A percentile compares a stretch with the other conserved stretches of the same genome.
These are phyloP conservation scores for Zosterops japonicus DNA, from an alignment of 2,113 vertebrate genomes.

Conservation along the genomic window DNA sequence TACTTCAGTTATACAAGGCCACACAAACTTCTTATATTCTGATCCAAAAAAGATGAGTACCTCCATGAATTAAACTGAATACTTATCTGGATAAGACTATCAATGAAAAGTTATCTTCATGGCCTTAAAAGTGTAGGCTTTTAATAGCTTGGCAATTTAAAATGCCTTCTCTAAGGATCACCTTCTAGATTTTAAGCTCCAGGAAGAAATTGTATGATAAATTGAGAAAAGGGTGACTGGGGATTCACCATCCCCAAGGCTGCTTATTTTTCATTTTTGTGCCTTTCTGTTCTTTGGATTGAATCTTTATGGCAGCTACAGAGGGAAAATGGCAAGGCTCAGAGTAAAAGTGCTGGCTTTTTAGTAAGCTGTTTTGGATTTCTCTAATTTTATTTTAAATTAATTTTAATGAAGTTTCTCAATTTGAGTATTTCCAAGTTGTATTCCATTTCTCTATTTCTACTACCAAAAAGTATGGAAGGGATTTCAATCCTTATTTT, in stretches of 20 bases:
- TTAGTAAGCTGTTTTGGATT: background rate
- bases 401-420: background rate
- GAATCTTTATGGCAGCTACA: background rate
- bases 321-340: background rate
- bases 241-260: background rate
- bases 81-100: background rate
- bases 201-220: background rate
- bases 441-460: background rate
- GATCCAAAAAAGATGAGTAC: background rate
- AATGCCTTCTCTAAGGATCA: background rate
- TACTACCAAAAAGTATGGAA: background rate
- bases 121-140: background rate
- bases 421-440: background rate
- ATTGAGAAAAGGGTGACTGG: background rate
- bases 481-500: background rate
- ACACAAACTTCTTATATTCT: background rate
- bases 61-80: background rate
- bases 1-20: background rate
- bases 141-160: background rate
- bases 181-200: background rate
- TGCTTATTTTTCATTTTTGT: background rate
- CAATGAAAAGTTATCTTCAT: background rate
- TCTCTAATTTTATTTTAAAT: background rate
- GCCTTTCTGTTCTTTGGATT: background rate
- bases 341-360: background rate